Conservation (phyloP, 2,113 vertebrate genomes). For the Herpailurus yagouaroundi region DNA sequence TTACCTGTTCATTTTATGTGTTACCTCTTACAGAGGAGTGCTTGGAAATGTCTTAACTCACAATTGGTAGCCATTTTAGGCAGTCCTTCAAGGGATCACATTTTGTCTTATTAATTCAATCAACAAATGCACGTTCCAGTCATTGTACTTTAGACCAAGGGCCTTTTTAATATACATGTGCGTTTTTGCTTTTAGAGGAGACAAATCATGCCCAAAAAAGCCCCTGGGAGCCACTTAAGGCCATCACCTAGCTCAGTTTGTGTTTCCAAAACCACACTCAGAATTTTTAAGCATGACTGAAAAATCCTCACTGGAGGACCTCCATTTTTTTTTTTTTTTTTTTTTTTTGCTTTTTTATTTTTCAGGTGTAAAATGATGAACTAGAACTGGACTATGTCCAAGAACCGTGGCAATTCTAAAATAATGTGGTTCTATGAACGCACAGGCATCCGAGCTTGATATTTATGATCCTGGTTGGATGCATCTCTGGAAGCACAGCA, state of each 20-base stretch:
- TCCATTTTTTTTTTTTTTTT: not conserved
- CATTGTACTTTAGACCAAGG: not conserved
- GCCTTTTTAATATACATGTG: not conserved
- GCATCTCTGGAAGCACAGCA: not conserved
- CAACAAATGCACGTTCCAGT: not conserved
- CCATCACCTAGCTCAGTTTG: not conserved
- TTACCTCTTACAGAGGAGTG: not conserved
- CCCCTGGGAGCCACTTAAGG: not conserved
- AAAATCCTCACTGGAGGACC: not conserved
- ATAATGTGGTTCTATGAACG: not conserved
- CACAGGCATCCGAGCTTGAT: not conserved
- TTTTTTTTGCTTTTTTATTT: conserved; percentile 4
- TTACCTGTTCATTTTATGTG: not conserved
- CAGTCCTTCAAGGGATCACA: not conserved
- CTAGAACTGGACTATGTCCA: not conserved
- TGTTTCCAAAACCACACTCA: not conserved
- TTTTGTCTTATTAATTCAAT: conserved; percentile 17
- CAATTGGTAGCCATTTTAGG: not conserved
- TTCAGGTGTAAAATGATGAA: not conserved
- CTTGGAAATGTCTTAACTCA: not conserved
- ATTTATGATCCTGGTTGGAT: not conserved
- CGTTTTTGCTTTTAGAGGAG: not conserved
- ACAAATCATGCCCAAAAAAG: not conserved
- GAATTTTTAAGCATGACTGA: not conserved
- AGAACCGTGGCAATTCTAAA: not conserved